A percentile compares a stretch with the other conserved stretches of the same genome.
Conservation (phyloP, 2,888 invertebrate species). For the Stomorhina lunata region DNA sequence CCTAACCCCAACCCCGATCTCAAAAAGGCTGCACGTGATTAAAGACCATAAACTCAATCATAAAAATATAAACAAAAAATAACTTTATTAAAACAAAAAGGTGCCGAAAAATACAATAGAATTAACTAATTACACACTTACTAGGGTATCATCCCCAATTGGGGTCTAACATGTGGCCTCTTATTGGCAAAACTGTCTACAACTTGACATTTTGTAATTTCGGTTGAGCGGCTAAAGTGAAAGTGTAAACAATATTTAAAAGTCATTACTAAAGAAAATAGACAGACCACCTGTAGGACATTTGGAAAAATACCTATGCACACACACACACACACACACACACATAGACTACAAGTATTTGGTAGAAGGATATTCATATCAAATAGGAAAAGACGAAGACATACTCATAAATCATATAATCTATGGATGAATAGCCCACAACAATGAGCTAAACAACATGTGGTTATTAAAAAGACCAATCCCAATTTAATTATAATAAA, state of each 20-base stretch:
- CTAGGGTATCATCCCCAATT: no score
- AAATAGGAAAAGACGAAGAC: neutral
- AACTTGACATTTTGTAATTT: neutral
- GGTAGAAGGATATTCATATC: neutral
- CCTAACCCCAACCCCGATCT: neutral
- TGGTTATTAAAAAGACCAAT: conserved; percentile 20
- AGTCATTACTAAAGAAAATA: neutral
- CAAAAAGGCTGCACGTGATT: conserved; percentile 5
- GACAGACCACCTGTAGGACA: neutral
- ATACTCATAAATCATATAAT: conserved; percentile 25
- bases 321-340: neutral
- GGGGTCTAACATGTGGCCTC: no score
- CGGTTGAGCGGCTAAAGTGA: neutral
- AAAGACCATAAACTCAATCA: neutral
- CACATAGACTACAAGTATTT: neutral
- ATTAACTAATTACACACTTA: neutral
- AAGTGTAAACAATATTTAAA: conserved; percentile 5
- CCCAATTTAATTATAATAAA: conserved; percentile 12
- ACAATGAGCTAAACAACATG: neutral
- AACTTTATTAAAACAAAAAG: neutral
- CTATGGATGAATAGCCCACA: conserved; percentile 5
- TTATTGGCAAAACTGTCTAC: neutral
- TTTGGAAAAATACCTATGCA: no score
- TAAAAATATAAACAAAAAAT: neutral
- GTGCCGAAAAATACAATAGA: neutral